Conservation (phyloP, 1,140 invertebrate species). For the Kradibia gibbosae region DNA sequence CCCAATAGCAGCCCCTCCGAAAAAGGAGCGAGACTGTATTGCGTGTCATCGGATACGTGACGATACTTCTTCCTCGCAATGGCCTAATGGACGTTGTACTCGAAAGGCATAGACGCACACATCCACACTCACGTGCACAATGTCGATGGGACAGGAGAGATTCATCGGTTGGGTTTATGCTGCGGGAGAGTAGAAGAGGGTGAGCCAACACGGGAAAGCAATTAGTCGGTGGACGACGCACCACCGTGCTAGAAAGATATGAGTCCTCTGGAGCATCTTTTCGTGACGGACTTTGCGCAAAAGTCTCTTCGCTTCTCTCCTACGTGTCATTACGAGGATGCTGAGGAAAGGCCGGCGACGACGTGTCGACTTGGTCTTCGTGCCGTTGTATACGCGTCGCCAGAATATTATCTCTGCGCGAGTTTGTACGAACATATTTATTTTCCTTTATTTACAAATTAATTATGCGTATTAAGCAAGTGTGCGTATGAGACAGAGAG, state of each 20-base stretch:
- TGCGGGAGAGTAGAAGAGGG: conserved; percentile 55
- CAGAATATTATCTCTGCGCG: too few species aligned
- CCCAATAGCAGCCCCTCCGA: background rate
- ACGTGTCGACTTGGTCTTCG: too few species aligned
- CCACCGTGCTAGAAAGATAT: conserved; percentile 65
- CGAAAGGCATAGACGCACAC: conserved; percentile 1
- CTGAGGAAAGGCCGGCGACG: too few species aligned
- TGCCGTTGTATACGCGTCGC: too few species aligned
- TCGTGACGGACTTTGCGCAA: conserved; percentile 53
- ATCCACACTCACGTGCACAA: too few species aligned
- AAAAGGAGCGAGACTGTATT: conserved; percentile 21
- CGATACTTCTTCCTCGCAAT: conserved; percentile 23
- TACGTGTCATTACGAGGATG: conserved; percentile 54
- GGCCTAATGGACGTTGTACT: conserved; percentile 42
- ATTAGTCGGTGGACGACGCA: conserved; percentile 67
- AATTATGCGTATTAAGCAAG: too few species aligned
- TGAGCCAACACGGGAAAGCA: conserved; percentile 70
- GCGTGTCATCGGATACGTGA: conserved; percentile 52
- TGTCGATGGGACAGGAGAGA: too few species aligned
- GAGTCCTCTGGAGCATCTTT: conserved; percentile 60
- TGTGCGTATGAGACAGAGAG: too few species aligned
- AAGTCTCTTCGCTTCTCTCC: conserved; percentile 51
- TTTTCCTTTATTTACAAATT: too few species aligned
- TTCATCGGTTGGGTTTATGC: background rate
- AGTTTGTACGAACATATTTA: too few species aligned